Evolutionary conservation across 2,888 invertebrate genomes (phyloP), one percentile per base, ranked within the genome.

Genomic region (Baccha elongata): DNA sequence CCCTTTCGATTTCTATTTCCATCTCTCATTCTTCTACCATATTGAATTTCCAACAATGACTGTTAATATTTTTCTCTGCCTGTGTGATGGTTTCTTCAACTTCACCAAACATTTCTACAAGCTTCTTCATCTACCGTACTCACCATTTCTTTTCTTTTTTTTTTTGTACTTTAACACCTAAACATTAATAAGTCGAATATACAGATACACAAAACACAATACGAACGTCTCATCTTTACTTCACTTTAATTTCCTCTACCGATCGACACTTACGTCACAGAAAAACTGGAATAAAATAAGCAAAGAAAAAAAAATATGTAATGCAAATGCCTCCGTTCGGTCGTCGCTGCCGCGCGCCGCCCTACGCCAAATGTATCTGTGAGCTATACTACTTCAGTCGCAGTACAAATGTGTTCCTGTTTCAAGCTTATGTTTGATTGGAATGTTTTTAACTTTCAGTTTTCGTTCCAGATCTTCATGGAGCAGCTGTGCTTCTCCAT

Each of bases 371-470:
- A 26, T 67, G 67, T 68, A 73, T 67, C 67, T 67, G 67, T 68
- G 67, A 60, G 72, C 42, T 26, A n/a, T 44, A 44, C n/a, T 48
- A 65, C 65, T 40, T 46, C 32, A 35, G 53, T 42, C 46, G 15
- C 19, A 40, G 15, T 50, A 58, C 21, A 23, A 53, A 32, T 7
- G 10, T 52, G 64, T 64, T 35, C 58, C 62, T 40, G 76, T 72
- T 72, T 62, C 50, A 76, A 83, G 76, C 76, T 72, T 72, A 72
- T 83, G 71, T 72, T 58, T 58, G 40, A 58, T 58, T 83, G 76
- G 81, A 83, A 83, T 83, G 76, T 76, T 83, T 83, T 83, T 76
- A 69, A 83, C 81, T 83, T 83, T 83, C 81, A 83, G 81, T 83
- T 83, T 83, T 76, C 71, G 74, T 83, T 76, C 76, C 81, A 83